Evolutionary conservation across 2,113 vertebrate species (phyloP), one percentile per base, ranked within the genome.

Genomic region (Sebastes schlegelii): DNA sequence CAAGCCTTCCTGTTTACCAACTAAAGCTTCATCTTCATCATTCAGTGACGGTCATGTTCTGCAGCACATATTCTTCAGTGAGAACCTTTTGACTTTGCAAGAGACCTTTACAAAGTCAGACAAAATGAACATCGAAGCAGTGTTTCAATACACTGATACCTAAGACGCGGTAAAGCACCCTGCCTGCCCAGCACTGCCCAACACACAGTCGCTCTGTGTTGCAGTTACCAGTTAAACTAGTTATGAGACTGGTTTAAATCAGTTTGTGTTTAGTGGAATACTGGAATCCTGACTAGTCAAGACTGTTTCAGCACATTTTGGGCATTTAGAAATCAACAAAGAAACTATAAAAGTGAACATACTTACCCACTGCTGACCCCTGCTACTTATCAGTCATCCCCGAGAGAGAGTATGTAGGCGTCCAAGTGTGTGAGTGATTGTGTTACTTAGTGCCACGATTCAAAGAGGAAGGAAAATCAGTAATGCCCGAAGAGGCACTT

Each of bases 281-380:
- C 10, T 67, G 23, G 13, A 79, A 74, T 72, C 49, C 48, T 14
- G 55, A 70, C 23, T 55, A 4, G 26, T 78, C 45, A 48, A 65
- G 67, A 70, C 12, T 42, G 46, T 82, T 77, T 85, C 14, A 46
- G 23, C 8, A 72, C 48, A 86, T 71, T 86, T 79, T 54, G 57
- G 49, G 43, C 65, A 84, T 75, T 77, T 16, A 16, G 13, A 83
- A 34, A 74, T 65, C 8, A 71, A 70, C 46, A 74, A 62, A 80
- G 48, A 58, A 74, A 75, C 65, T 86, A 76, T 74, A 60, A 90
- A 90, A 89, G 70, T 82, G 51, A 65, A 74, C 66, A 94, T 93
- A 94, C 92, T 93, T 93, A 95, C 92, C 92, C 68, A 86, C 52
- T 87, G 90, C 77, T 86, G 92, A 91, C 77, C 89, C 87, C 83